phyloP scores from a whole-genome alignment of 2,113 vertebrate species.

The Gymnocephalus cernua region DNA sequence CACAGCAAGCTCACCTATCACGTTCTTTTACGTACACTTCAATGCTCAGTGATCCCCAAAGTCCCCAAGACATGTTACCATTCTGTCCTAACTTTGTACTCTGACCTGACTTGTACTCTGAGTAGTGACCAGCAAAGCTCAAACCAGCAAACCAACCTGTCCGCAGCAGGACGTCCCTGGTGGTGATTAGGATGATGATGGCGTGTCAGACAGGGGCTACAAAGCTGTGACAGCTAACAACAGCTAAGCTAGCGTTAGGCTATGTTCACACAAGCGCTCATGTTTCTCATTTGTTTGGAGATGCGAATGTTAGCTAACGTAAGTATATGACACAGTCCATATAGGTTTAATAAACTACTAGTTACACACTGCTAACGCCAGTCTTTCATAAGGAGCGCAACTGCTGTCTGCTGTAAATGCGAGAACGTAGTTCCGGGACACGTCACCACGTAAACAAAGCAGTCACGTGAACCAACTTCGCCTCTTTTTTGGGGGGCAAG shows the following conservation, averaged over 20 bases:
- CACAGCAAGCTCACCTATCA: neutral
- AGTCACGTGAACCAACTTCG: constrained; percentile 61
- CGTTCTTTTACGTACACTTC: neutral
- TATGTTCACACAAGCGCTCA: neutral
- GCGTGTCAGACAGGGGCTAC: neutral
- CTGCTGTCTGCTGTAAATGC: neutral
- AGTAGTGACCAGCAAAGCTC: neutral
- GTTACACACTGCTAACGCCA: neutral
- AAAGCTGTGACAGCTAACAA: constrained; percentile 7
- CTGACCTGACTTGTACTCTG: no score
- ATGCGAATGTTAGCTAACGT: neutral
- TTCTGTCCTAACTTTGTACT: accelerated
- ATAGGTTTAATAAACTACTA: neutral
- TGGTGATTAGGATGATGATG: neutral
- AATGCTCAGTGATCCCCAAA: neutral
- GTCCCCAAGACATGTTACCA: neutral
- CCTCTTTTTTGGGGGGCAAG: no score
- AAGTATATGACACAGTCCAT: neutral
- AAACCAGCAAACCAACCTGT: constrained; percentile 5
- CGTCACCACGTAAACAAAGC: constrained; percentile 73
- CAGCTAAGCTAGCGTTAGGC: neutral
- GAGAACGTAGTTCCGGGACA: constrained; percentile 56
- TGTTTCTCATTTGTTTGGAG: neutral
- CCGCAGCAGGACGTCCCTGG: neutral
- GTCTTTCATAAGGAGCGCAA: neutral